Evolutionary conservation across 64 coral and sea anemone species (phyloP).

Genomic region (Montipora cactus): DNA sequence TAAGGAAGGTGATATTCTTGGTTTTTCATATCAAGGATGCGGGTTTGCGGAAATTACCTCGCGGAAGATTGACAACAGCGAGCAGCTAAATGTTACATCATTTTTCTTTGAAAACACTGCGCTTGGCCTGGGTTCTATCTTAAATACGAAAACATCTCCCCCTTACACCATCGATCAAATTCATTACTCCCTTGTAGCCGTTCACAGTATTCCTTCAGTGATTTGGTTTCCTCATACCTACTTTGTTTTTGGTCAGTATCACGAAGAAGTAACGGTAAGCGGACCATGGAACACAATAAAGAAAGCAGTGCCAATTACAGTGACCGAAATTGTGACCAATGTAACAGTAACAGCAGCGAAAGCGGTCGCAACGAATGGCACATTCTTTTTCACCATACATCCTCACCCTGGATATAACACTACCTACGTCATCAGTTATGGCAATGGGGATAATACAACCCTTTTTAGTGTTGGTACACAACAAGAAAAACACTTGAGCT

Average conservation of each 20-base stretch:
- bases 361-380: constrained; percentile 30
- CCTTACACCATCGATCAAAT: background rate
- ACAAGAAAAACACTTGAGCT: background rate
- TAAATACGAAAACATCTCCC: background rate
- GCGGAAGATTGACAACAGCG: background rate
- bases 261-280: constrained; percentile 31
- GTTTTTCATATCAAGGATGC: constrained; percentile 24
- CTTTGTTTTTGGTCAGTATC: background rate
- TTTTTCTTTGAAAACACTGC: background rate
- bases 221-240: constrained; percentile 28
- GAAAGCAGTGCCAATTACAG: background rate
- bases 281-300: background rate
- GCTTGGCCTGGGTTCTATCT: constrained; percentile 6
- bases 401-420: constrained; percentile 76
- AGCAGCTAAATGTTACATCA: background rate
- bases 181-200: constrained; percentile 14
- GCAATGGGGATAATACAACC: constrained; percentile 24
- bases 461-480: background rate
- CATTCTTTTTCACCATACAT: constrained; percentile 44
- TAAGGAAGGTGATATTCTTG: constrained; percentile 40
- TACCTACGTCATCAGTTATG: constrained; percentile 54
- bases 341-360: constrained; percentile 62
- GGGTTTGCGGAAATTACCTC: constrained; percentile 35
- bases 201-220: background rate
- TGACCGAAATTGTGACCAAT: constrained; percentile 44